Percentiles rank a stretch among this genome's conserved stretches.
Conservation (phyloP, 2,888 invertebrate species). For the Apamea sordens region DNA sequence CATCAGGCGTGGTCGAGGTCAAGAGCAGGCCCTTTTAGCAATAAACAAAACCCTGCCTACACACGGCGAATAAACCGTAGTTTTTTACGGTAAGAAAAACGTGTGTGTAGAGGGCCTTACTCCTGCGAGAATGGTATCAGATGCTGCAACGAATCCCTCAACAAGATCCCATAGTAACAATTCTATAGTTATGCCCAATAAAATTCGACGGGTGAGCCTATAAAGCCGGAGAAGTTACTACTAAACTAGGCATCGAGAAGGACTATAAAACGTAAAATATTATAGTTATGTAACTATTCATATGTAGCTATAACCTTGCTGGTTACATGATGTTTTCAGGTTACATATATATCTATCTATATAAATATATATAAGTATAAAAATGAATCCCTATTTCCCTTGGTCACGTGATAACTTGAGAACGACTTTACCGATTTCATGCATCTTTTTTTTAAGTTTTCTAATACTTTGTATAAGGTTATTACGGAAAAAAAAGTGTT, state of each 20-base stretch:
- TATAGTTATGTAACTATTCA: constrained; percentile 33
- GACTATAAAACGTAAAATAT: constrained; percentile 47
- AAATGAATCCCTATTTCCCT: too few relatives aligned
- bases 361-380: too few relatives aligned
- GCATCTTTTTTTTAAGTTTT: too few relatives aligned
- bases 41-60: neutral
- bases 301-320: constrained; percentile 8
- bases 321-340: neutral
- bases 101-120: neutral
- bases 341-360: too few relatives aligned
- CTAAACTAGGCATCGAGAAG: constrained; percentile 44
- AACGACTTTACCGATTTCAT: too few relatives aligned
- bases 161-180: constrained; percentile 17
- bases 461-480: too few relatives aligned
- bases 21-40: too few relatives aligned
- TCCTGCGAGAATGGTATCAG: neutral
- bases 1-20: too few relatives aligned
- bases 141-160: constrained; percentile 7
- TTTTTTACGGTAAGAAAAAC: neutral
- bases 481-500: too few relatives aligned
- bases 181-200: constrained; percentile 45
- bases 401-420: too few relatives aligned
- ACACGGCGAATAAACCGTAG: neutral
- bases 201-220: constrained; percentile 28
- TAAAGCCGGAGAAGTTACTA: constrained; percentile 30